phyloP scores from a whole-genome alignment of 23 tunicate species.

The Clavelina lepadiformis region DNA sequence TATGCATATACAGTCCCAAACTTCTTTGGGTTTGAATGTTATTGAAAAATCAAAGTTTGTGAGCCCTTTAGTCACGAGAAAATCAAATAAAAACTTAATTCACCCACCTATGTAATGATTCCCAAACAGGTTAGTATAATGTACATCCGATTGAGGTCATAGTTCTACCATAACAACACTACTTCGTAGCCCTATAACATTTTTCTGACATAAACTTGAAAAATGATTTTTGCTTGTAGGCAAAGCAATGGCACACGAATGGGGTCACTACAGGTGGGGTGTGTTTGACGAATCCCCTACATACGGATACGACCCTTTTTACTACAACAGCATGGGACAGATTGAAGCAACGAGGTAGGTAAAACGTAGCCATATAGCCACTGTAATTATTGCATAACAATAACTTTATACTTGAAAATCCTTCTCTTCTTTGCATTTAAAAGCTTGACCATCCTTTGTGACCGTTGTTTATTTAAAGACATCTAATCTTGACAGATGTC shows the following conservation, averaged over 20 bases:
- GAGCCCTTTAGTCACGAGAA: too few species aligned
- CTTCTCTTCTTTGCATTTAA: background rate
- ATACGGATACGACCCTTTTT: constrained; percentile 23
- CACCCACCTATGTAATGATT: too few species aligned
- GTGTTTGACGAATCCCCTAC: constrained; percentile 48
- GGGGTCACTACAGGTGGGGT: constrained; percentile 72
- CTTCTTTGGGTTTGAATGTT: too few species aligned
- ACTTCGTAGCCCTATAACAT: background rate
- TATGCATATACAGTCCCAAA: too few species aligned
- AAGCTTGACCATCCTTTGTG: too few species aligned
- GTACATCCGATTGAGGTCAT: too few species aligned
- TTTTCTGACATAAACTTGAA: too few species aligned
- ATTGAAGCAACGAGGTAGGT: constrained; percentile 58
- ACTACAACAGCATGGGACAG: constrained; percentile 20
- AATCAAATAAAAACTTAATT: too few species aligned
- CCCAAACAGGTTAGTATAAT: too few species aligned
- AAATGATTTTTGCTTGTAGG: constrained; percentile 24
- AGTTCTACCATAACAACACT: too few species aligned
- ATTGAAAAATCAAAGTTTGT: too few species aligned
- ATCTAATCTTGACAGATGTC: constrained; percentile 24
- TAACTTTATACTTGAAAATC: too few species aligned
- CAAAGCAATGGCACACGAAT: constrained; percentile 58
- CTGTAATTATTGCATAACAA: background rate
- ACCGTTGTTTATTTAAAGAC: background rate
- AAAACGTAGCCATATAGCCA: background rate